Evolutionary conservation across 64 coral and sea anemone genomes (phyloP).

Genomic region (Montipora foliosa): DNA sequence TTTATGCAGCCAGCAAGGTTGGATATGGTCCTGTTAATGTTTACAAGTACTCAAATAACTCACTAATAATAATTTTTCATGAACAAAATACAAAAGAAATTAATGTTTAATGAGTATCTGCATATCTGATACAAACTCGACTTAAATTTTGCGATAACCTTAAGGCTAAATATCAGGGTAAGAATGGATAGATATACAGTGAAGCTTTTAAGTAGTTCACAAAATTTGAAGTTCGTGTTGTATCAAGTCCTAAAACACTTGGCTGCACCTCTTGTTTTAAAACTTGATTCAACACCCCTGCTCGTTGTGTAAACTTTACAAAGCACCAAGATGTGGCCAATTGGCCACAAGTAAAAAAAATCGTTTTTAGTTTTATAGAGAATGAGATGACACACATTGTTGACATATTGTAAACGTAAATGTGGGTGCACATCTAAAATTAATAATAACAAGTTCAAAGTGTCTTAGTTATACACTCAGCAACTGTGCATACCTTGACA

Average conservation of each 20-base stretch:
- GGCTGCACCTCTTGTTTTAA: neutral
- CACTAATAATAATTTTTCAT: neutral
- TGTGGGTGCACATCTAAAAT: neutral
- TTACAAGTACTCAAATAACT: neutral
- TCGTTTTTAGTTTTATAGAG: neutral
- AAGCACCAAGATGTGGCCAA: neutral
- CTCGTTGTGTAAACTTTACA: neutral
- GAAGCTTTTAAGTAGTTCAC: neutral
- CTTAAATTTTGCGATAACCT: neutral
- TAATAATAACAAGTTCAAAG: neutral
- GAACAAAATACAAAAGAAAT: slow-evolving; percentile 15
- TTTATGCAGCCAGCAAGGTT: neutral
- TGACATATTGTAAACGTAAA: neutral
- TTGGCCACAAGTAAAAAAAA: neutral
- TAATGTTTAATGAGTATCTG: neutral
- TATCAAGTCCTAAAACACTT: slow-evolving; percentile 11
- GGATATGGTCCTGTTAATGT: neutral
- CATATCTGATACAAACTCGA: neutral
- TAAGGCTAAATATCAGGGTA: slow-evolving; percentile 1
- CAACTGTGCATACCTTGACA: slow-evolving; percentile 40
- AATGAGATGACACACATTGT: neutral
- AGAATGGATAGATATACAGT: slow-evolving; percentile 10
- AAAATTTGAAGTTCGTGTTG: neutral
- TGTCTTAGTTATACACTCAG: neutral
- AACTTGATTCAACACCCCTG: neutral